phyloP scores from a whole-genome alignment of 2,888 invertebrate species.

The Brachyptera risi region DNA sequence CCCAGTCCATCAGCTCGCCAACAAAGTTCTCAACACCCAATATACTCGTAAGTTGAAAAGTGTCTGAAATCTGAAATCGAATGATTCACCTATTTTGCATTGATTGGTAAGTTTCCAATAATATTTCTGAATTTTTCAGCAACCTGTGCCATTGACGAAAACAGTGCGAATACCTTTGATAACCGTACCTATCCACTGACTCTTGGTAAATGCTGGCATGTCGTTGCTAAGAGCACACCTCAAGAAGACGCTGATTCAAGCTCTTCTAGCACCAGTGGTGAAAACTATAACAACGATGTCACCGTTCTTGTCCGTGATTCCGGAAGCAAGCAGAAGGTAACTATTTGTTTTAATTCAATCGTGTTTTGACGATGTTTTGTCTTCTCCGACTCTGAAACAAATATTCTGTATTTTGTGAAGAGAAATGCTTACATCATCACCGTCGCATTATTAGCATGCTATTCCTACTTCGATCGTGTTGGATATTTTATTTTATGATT shows the following conservation, averaged over 20 bases:
- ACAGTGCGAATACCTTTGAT: constrained; percentile 60
- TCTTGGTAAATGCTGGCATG: constrained; percentile 56
- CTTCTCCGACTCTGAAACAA: too few relatives aligned
- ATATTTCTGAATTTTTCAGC: constrained; percentile 46
- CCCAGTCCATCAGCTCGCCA: constrained; percentile 41
- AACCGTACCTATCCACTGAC: constrained; percentile 55
- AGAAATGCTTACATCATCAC: too few relatives aligned
- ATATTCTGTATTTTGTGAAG: too few relatives aligned
- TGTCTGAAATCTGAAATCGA: background rate
- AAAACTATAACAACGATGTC: constrained; percentile 41
- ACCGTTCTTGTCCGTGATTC: constrained; percentile 46
- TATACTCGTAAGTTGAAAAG: constrained; percentile 53
- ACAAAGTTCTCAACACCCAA: constrained; percentile 40
- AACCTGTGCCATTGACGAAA: constrained; percentile 58
- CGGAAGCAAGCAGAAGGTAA: constrained; percentile 38
- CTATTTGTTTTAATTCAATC: too few relatives aligned
- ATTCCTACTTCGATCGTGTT: too few relatives aligned
- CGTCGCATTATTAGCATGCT: too few relatives aligned
- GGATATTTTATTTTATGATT: too few relatives aligned
- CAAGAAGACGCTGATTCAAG: constrained; percentile 45
- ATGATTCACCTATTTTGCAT: background rate
- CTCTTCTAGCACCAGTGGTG: constrained; percentile 33
- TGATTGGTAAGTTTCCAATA: background rate
- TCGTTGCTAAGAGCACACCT: constrained; percentile 45
- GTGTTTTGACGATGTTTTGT: too few relatives aligned